These are phyloP conservation scores for Cyprinus carpio DNA, from an alignment of 2,113 vertebrate species.

Conservation along the genomic window DNA sequence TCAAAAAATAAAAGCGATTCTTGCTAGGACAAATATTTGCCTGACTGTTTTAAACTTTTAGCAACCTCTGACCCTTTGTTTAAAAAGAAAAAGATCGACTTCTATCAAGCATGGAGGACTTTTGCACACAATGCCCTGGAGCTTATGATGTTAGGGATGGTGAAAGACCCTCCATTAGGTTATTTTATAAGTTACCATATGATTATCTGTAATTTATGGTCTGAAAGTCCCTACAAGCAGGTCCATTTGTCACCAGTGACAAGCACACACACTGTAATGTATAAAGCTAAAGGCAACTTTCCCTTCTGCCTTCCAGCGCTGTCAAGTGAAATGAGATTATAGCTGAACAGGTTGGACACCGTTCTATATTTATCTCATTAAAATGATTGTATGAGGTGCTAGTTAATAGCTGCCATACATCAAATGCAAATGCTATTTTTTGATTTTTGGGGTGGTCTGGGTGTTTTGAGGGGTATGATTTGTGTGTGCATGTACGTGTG, in stretches of 20 bases:
- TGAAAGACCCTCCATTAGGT: constrained; percentile 60
- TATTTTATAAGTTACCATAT: constrained; percentile 59
- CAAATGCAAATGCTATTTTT: constrained; percentile 39
- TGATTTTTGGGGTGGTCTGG: not conserved
- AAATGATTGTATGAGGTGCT: constrained; percentile 26
- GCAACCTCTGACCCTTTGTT: constrained; percentile 1
- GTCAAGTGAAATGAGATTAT: constrained; percentile 46
- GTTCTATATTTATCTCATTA: constrained; percentile 51
- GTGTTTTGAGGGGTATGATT: constrained; percentile 11
- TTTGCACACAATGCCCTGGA: constrained; percentile 43
- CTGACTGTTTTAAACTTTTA: not conserved
- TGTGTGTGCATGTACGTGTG: constrained; percentile 16
- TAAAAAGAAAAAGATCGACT: not conserved
- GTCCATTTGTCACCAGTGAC: constrained; percentile 64
- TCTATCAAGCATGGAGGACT: constrained; percentile 25
- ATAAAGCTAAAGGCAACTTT: constrained; percentile 46
- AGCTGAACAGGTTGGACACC: constrained; percentile 39
- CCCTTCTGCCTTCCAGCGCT: constrained; percentile 30
- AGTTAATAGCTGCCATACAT: constrained; percentile 49
- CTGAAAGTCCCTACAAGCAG: constrained; percentile 48
- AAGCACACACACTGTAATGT: constrained; percentile 54
- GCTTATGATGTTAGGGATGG: constrained; percentile 48
- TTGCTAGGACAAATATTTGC: not conserved
- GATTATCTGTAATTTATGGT: constrained; percentile 63
- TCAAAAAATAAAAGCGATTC: not conserved